Percentiles rank a stretch among this genome's conserved stretches.
Evolutionary conservation across 2,113 vertebrate species (phyloP).

Genomic region (Ageneiosus marmoratus): DNA sequence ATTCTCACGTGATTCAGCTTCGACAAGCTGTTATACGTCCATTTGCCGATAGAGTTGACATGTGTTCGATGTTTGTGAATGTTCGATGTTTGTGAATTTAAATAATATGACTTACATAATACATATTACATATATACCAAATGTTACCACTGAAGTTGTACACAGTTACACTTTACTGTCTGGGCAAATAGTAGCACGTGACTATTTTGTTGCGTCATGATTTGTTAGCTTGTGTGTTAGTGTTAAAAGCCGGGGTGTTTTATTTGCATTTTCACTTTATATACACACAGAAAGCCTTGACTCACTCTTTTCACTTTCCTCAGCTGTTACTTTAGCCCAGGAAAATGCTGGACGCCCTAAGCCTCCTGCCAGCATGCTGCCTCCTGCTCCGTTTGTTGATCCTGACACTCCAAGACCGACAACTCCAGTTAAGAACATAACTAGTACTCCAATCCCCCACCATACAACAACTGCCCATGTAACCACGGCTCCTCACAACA

Average conservation of each 20-base stretch:
- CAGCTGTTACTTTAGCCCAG: conserved; percentile 34
- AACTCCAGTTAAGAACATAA: accelerated
- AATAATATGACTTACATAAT: neutral
- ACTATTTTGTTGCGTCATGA: neutral
- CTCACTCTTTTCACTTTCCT: neutral
- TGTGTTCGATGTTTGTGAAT: no score
- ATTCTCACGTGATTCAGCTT: neutral
- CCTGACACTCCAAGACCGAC: neutral
- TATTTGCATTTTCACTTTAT: neutral
- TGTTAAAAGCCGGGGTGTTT: neutral
- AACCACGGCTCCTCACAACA: neutral
- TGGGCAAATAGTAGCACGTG: neutral
- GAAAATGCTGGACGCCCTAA: neutral
- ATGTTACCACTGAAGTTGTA: neutral
- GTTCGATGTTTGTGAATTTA: no score
- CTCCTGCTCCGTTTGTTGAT: conserved; percentile 32
- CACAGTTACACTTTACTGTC: neutral
- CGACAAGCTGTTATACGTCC: neutral
- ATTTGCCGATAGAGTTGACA: neutral
- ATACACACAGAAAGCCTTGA: no score
- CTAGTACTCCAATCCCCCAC: neutral
- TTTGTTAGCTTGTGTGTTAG: no score
- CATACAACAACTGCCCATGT: neutral
- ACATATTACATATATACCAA: no score
- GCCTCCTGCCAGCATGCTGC: conserved; percentile 38